These are phyloP conservation scores for Porites lobata DNA, from an alignment of 92 coral and sea anemone species.

Conservation along the genomic window DNA sequence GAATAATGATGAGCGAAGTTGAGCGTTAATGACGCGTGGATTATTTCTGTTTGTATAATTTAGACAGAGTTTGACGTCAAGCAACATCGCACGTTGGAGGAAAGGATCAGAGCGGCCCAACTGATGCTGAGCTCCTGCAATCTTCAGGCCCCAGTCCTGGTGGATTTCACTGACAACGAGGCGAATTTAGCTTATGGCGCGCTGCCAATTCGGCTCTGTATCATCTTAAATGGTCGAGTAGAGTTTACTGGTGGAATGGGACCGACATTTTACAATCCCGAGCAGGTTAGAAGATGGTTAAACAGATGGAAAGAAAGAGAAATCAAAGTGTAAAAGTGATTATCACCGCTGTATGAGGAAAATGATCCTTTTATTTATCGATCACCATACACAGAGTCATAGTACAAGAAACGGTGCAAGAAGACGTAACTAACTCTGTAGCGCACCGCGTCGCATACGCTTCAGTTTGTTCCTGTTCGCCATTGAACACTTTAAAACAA, in stretches of 20 bases:
- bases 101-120: conserved; percentile 85
- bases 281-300: conserved; percentile 79
- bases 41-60: conserved; percentile 10
- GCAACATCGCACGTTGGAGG: conserved; percentile 82
- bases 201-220: conserved; percentile 85
- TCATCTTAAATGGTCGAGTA: conserved; percentile 81
- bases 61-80: conserved; percentile 78
- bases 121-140: conserved; percentile 51
- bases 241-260: conserved; percentile 90
- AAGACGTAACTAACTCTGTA: background rate
- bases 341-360: background rate
- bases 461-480: background rate
- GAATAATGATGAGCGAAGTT: conserved; percentile 8
- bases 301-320: conserved; percentile 62
- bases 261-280: conserved; percentile 76
- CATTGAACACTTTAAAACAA: background rate
- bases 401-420: background rate
- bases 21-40: conserved; percentile 5
- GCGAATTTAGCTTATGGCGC: conserved; percentile 91
- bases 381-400: background rate
- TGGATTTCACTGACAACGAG: conserved; percentile 80
- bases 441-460: background rate
- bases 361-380: background rate
- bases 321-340: conserved; percentile 11
- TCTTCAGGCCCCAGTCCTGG: conserved; percentile 63